Base-by-base conservation (phyloP, 2,113 vertebrate genomes). In the Lamprotornis superbus region DNA sequence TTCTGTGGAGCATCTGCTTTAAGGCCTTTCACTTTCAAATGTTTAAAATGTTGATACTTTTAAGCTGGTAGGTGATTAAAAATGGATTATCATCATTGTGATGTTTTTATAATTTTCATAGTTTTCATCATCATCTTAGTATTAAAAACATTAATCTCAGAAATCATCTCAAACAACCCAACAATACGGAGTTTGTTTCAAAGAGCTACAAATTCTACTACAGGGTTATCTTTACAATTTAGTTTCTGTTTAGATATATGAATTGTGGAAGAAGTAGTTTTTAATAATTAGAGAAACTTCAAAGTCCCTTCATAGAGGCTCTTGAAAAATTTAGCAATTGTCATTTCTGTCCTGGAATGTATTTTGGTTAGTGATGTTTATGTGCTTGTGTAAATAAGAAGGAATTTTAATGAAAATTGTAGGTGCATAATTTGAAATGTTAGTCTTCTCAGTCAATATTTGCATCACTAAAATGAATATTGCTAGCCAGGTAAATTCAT, bases 391-490 rank as follows among this genome's bases (percentile, higher is more conserved):
- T 53, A 83, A 68, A 42, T 52, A 73, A 89, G 53, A 93, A 88
- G 50, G 68, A 75, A 65, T 86, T 93, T 80, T 73, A 89, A 87
- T 93, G 37, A 79, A 87, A 87, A 64, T 84, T 75, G 3, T 33
- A 57, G 37, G 11, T 52, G 35, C 28, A 19, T 74, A 64, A 82
- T 91, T 82, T 84, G 47, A 78, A 94, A 83, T 25, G 12, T 90
- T 95, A 78, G 63, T 27, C n/a, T 91, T 91, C 63, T 63, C 44
- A 52, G 76, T 65, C 21, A 77, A 16, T 47, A 67, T 93, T 96
- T 95, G 83, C 71, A 91, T 85, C 52, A 52, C 33, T 77, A 31
- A 74, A 73, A 91, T 85, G n/a, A 80, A 70, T 91, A 80, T 74
- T 65, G 30, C 20, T 82, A 56, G 39, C 78, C 42, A 80, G 68